These are phyloP conservation scores for Mionectes macconnelli DNA, from an alignment of 2,113 vertebrate genomes.

Conservation along the genomic window DNA sequence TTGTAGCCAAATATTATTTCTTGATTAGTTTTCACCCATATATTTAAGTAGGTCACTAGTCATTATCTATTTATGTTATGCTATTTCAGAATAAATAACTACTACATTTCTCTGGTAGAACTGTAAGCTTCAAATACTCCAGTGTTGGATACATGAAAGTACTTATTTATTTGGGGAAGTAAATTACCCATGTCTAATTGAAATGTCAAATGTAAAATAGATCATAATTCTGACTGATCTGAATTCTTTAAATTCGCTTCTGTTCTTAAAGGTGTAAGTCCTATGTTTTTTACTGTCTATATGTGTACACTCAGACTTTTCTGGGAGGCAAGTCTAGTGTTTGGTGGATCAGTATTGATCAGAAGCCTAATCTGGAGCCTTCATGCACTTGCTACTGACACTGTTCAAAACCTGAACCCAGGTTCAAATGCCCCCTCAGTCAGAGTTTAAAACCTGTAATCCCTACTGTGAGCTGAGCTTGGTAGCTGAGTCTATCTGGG, in stretches of 20 bases:
- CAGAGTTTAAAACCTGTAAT: neutral
- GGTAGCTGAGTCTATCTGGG: neutral
- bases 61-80: slow-evolving; percentile 29
- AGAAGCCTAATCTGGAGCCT: neutral
- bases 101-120: neutral
- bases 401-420: neutral
- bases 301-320: neutral
- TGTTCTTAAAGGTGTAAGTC: neutral
- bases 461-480: neutral
- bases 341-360: neutral
- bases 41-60: slow-evolving; percentile 20
- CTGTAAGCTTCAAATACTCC: neutral
- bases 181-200: slow-evolving; percentile 15
- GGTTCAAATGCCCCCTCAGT: neutral
- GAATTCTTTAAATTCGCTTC: neutral
- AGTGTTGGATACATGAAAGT: neutral
- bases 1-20: neutral
- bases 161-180: neutral
- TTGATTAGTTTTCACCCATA: neutral
- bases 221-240: neutral
- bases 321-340: neutral
- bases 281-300: neutral
- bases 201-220: neutral
- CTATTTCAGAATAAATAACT: neutral
- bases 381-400: neutral